Conservation (phyloP, 2,113 vertebrate species). For the Antechinus stuartii region DNA sequence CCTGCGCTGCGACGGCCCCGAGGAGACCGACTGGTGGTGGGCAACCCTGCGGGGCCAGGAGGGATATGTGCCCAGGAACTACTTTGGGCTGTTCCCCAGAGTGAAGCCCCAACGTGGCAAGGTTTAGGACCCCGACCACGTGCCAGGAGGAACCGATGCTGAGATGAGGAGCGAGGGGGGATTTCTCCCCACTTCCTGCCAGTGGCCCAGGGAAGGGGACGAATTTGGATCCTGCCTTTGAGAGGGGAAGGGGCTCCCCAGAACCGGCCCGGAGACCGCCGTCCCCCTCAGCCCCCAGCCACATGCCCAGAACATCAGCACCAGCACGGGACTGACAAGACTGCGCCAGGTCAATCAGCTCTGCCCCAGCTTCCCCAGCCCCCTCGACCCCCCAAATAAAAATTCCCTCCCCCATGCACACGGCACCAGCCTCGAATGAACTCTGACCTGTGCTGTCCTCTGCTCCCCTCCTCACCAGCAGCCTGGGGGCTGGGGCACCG, state of each 20-base stretch:
- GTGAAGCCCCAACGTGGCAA: slow-evolving; percentile 78
- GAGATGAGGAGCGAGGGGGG: background rate
- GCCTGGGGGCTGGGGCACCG: background rate
- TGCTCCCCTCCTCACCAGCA: background rate
- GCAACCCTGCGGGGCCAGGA: slow-evolving; percentile 91
- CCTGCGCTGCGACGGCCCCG: slow-evolving; percentile 85
- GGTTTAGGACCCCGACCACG: slow-evolving; percentile 49
- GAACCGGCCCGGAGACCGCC: background rate
- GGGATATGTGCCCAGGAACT: slow-evolving; percentile 93
- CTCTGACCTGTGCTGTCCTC: background rate
- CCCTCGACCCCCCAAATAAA: background rate
- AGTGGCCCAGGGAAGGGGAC: background rate
- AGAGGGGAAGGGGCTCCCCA: background rate
- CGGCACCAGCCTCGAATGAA: background rate
- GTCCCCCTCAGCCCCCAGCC: background rate
- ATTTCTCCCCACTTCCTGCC: background rate
- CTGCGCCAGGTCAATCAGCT: background rate
- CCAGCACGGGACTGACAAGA: background rate
- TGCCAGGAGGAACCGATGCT: background rate
- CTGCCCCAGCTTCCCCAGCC: background rate
- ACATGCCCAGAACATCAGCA: background rate
- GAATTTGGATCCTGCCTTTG: background rate
- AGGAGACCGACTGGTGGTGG: slow-evolving; percentile 93
- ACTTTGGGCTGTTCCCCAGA: slow-evolving; percentile 89
- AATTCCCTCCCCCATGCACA: too few relatives aligned